Evolutionary conservation across 2,888 invertebrate species (phyloP), one percentile per base, ranked within the genome.

Genomic region (Nemurella pictetii): DNA sequence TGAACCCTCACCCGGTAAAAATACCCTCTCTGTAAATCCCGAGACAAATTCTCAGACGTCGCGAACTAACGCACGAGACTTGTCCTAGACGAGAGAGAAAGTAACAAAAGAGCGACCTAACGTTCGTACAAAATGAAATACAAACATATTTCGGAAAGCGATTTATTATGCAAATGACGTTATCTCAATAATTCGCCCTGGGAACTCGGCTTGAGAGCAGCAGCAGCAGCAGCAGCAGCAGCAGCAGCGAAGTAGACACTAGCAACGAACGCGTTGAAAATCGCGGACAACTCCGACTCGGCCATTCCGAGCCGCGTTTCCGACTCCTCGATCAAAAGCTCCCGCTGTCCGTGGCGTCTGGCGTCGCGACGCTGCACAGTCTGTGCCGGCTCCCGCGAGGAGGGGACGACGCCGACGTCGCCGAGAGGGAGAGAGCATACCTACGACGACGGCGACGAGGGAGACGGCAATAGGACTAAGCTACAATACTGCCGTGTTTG

Each of bases 401-500:
- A 55, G 55, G 55, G 55, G 55, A 12, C 12, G 55, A 12, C 12
- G 2, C 55, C 55, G 15, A n/a, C 12, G 55, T 1, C 55, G 55
- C 12, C 55, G 55, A 55, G 55, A 55, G 55, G 20, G 55, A 55
- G 15, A 55, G 55, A 55, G 20, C 15, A 55, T 55, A 20, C 20
- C 55, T 12, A 12, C 20, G 9, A 55, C 9, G 55, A 55, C 55
- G 55, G 9, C 55, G 9, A 20, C 9, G 55, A 55, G 55, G 55
- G 20, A 55, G 55, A 55, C 55, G 20, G 55, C 55, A 55, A 75
- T 27, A 28, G 75, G n/a, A 35, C 35, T 35, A 25, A 36, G 80
- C 80, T 81, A 82, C 82, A 36, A 82, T 82, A 82, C 82, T 83
- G 72, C 28, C 74, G 83, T 85, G 85, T 85, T 83, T 83, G 83